Conservation (phyloP, 2,797 vertebrate species). For the Sorex maritimensis region DNA sequence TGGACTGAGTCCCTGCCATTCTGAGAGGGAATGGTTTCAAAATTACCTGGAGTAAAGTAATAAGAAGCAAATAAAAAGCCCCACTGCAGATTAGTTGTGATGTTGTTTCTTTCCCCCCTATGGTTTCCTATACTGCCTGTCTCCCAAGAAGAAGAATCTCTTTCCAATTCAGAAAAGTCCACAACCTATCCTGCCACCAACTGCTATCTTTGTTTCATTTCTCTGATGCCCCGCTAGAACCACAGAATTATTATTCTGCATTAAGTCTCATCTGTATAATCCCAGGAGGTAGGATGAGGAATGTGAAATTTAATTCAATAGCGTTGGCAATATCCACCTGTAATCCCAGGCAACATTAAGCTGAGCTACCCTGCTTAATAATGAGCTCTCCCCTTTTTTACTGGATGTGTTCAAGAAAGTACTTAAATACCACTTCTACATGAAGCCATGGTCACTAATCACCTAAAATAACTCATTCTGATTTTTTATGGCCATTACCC, state of each 20-base stretch:
- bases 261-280: slow-evolving; percentile 28
- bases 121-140: slow-evolving; percentile 15
- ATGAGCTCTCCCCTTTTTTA: slow-evolving; percentile 6
- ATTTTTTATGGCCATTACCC: slow-evolving; percentile 55
- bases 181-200: neutral
- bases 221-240: neutral
- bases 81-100: neutral
- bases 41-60: neutral
- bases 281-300: slow-evolving; percentile 8
- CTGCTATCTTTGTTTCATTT: slow-evolving; percentile 1
- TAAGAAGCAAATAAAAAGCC: slow-evolving; percentile 27
- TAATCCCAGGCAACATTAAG: slow-evolving; percentile 44
- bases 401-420: slow-evolving; percentile 33
- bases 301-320: slow-evolving; percentile 54
- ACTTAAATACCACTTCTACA: slow-evolving; percentile 66
- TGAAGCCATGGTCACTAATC: slow-evolving; percentile 27
- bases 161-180: slow-evolving; percentile 33
- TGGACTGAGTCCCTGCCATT: neutral
- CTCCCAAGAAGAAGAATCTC: slow-evolving; percentile 26
- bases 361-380: neutral
- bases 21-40: neutral
- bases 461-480: slow-evolving; percentile 63
- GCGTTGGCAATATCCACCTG: neutral
- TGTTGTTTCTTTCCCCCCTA: neutral
- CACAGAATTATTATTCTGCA: neutral